Conservation (phyloP, 2,888 invertebrate genomes). For the Drosophila picticornis region DNA sequence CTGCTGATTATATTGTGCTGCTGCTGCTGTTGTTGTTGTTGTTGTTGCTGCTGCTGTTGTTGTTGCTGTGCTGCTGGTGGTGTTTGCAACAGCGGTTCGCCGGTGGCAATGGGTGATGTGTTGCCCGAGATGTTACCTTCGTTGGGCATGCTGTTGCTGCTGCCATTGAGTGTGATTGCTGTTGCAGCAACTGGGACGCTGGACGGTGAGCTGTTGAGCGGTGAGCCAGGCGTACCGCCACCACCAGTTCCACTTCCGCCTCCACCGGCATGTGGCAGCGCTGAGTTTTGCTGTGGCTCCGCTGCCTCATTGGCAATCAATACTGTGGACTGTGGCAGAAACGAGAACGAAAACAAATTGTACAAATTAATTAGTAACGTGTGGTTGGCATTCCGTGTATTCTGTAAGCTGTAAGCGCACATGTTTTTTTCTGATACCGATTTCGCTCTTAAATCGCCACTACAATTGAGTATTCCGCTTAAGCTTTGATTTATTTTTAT, state of each 20-base stretch:
- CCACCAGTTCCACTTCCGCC: constrained; percentile 45
- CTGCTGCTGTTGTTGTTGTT: constrained; percentile 46
- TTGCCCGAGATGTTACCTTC: constrained; percentile 71
- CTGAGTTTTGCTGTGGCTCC: constrained; percentile 76
- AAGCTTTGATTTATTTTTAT: neutral
- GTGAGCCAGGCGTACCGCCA: constrained; percentile 69
- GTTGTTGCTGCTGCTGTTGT: constrained; percentile 6
- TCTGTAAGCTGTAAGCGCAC: constrained; percentile 19
- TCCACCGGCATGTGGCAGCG: constrained; percentile 64
- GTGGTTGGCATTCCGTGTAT: constrained; percentile 1
- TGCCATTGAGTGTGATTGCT: constrained; percentile 61
- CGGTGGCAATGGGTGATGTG: constrained; percentile 75
- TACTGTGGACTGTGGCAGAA: constrained; percentile 82
- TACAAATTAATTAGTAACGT: constrained; percentile 41
- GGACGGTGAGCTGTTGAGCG: constrained; percentile 74
- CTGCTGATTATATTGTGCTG: constrained; percentile 72
- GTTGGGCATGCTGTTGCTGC: constrained; percentile 50
- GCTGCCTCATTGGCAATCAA: constrained; percentile 87
- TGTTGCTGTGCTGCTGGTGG: constrained; percentile 55
- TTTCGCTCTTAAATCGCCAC: constrained; percentile 4
- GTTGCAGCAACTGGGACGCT: constrained; percentile 65
- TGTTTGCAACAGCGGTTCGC: constrained; percentile 70
- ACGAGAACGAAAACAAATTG: constrained; percentile 43
- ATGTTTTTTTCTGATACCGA: neutral
- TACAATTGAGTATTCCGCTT: neutral